Conservation (phyloP, 2,113 vertebrate genomes). For the Serilophus lunatus region DNA sequence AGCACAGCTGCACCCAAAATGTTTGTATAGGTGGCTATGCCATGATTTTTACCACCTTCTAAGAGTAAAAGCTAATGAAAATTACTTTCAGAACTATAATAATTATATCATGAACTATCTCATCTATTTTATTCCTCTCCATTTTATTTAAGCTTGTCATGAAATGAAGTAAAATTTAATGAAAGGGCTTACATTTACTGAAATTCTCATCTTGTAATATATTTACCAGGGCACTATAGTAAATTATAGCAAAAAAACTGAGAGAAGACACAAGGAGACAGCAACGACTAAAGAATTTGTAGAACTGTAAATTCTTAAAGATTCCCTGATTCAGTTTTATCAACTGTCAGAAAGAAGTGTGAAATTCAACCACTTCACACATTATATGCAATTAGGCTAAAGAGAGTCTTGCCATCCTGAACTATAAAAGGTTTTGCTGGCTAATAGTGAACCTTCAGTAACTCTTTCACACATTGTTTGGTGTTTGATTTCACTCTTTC, state of each 20-base stretch:
- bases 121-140: not conserved
- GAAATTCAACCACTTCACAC: conserved; percentile 9
- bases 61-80: not conserved
- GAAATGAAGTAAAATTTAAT: not conserved
- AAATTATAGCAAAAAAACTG: not conserved
- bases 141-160: not conserved
- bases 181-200: not conserved
- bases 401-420: not conserved
- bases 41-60: not conserved
- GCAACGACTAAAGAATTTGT: not conserved
- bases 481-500: not conserved
- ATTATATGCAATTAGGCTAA: not conserved
- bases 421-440: not conserved
- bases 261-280: not conserved
- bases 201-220: not conserved
- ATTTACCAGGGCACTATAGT: not conserved
- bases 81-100: not conserved
- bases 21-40: not conserved
- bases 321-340: not conserved
- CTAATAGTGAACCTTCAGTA: not conserved
- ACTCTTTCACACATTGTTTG: not conserved
- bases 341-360: not conserved
- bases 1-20: not conserved
- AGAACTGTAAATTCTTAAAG: not conserved
- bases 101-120: not conserved